Conservation (phyloP, 2,113 vertebrate genomes). For the Trachemys scripta region DNA sequence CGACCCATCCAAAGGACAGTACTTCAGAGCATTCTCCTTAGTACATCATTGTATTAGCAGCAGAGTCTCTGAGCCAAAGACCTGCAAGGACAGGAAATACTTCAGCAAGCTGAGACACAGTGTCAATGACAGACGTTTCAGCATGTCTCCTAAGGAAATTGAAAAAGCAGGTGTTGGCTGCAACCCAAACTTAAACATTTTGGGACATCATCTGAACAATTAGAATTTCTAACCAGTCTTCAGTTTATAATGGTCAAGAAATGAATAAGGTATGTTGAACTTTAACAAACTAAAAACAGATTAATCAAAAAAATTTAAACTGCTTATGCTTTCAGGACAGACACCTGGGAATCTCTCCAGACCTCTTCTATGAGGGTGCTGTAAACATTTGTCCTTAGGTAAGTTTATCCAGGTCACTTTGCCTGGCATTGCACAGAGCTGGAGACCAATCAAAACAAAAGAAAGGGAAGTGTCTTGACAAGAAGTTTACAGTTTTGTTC, state of each 20-base stretch:
- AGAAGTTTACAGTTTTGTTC: constrained; percentile 9
- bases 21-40: neutral
- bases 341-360: neutral
- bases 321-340: neutral
- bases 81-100: neutral
- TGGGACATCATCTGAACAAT: neutral
- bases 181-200: constrained; percentile 10
- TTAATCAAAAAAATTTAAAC: neutral
- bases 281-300: constrained; percentile 1
- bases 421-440: neutral
- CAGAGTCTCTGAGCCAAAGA: neutral
- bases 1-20: neutral
- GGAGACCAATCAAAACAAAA: neutral
- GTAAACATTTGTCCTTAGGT: constrained; percentile 15
- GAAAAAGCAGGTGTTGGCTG: neutral
- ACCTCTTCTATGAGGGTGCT: neutral
- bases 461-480: constrained; percentile 13
- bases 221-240: neutral
- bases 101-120: neutral
- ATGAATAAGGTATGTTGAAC: neutral
- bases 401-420: neutral
- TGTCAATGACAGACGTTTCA: neutral
- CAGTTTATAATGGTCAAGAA: neutral
- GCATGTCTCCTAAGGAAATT: neutral
- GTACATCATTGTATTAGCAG: neutral